Base-by-base conservation (phyloP, 2,888 invertebrate genomes). In the Ceramica pisi region DNA sequence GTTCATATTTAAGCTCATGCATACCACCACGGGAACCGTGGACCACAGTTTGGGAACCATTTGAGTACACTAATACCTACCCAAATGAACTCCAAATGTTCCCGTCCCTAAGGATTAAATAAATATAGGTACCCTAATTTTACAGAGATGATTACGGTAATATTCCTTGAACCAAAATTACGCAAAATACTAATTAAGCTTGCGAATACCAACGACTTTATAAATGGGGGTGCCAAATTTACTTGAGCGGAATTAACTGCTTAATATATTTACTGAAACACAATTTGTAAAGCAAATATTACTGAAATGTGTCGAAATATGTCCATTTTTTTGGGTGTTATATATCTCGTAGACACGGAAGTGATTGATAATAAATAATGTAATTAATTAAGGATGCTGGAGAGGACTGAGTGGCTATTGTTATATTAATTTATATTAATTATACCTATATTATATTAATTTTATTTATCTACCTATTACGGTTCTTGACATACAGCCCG, bases 221-320 rank as follows among this genome's bases (percentile, higher is more conserved):
- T 81, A 63, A 75, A 75, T 50, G 53, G 66, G 31, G 64, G 26
- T 44, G 48, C 41, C n/a, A 70, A 80, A 80, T 80, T 80, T 80
- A 71, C 80, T 78, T 67, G 71, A 50, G 41, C 35, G 38, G 7
- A 65, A 71, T 78, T 62, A 82, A 67, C 38, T n/a, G 31, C 63
- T 68, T 64, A 67, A 71, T 12, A 2, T 38, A 41, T 66, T 70
- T 31, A 21, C 44, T 59, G 62, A 59, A 65, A 14, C 31, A n/a
- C 35, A 53, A 62, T 62, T 81, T 35, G 26, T 64, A 4, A n/a
- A 35, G 26, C 46, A 46, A 46, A 46, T 41, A 19, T 31, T n/a
- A 4, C 31, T 46, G 44, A 35, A 38, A 51, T 26, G 12, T 12
- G 50, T 35, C 16, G n/a, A n/a, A 44, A 10, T 35, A 12, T 35